These are phyloP conservation scores for Fissipunctia ypsillon DNA, from an alignment of 2,888 invertebrate genomes.

Conservation along the genomic window DNA sequence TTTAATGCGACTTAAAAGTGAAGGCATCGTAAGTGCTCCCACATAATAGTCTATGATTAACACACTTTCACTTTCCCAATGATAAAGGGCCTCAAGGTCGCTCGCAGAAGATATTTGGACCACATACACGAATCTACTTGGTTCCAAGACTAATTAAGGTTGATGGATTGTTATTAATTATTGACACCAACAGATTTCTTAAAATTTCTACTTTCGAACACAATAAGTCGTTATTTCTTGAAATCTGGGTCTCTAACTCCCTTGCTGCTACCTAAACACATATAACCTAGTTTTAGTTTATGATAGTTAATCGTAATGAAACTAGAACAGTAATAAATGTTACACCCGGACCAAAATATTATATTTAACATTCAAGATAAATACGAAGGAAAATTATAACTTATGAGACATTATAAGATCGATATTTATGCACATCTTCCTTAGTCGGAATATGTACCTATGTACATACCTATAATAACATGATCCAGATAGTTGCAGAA, in stretches of 20 bases:
- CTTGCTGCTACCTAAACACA: slow-evolving; percentile 12
- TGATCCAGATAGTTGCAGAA: slow-evolving; percentile 25
- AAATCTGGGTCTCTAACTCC: slow-evolving; percentile 25
- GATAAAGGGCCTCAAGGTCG: slow-evolving; percentile 85
- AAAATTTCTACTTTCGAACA: slow-evolving; percentile 28
- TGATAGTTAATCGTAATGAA: slow-evolving; percentile 42
- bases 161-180: slow-evolving; percentile 49
- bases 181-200: slow-evolving; percentile 40
- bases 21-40: slow-evolving; percentile 68
- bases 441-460: not conserved
- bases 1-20: slow-evolving; percentile 74
- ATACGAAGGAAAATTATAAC: slow-evolving; percentile 26
- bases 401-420: slow-evolving; percentile 5
- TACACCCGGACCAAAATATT: slow-evolving; percentile 29
- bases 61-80: slow-evolving; percentile 84
- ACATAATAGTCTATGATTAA: slow-evolving; percentile 70
- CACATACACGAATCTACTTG: slow-evolving; percentile 55
- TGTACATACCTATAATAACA: not conserved
- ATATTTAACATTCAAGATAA: slow-evolving; percentile 39
- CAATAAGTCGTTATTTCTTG: slow-evolving; percentile 25
- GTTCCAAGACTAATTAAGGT: slow-evolving; percentile 56
- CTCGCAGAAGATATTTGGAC: slow-evolving; percentile 71
- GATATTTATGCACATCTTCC: slow-evolving; percentile 13
- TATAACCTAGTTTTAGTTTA: slow-evolving; percentile 42
- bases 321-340: slow-evolving; percentile 45